phyloP scores from a whole-genome alignment of 2,113 vertebrate species.

The Sclerurus mexicanus region DNA sequence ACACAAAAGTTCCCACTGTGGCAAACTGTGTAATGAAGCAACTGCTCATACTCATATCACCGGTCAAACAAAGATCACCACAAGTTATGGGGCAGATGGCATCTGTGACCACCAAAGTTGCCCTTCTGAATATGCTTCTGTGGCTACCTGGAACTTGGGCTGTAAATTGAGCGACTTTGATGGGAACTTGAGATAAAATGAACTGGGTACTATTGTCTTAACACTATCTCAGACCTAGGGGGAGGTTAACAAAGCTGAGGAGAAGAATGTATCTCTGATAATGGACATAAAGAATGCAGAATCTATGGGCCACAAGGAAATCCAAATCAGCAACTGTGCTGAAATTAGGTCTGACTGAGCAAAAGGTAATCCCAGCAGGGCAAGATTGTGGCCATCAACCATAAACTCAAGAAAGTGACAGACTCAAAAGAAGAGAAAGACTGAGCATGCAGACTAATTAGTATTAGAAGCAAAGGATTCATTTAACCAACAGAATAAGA shows the following conservation, averaged over 20 bases:
- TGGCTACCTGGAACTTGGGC: background rate
- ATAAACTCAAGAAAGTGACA: background rate
- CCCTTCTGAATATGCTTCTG: background rate
- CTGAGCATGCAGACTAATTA: background rate
- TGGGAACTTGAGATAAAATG: background rate
- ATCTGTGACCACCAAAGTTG: background rate
- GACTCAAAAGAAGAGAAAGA: background rate
- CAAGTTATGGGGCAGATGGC: background rate
- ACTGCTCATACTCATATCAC: background rate
- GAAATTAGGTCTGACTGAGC: background rate
- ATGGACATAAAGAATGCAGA: background rate
- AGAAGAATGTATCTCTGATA: background rate
- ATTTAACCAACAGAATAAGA: background rate
- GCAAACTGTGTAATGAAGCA: background rate
- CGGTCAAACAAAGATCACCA: background rate
- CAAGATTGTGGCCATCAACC: background rate
- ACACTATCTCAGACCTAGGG: background rate
- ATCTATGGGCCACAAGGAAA: background rate
- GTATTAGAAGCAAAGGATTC: background rate
- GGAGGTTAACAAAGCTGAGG: background rate
- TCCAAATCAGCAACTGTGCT: background rate
- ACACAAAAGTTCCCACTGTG: background rate
- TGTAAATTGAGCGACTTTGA: background rate
- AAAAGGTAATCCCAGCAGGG: background rate
- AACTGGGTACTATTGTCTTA: background rate